Base-by-base conservation (phyloP, 2,797 vertebrate species). In the Galaxias olidus region DNA sequence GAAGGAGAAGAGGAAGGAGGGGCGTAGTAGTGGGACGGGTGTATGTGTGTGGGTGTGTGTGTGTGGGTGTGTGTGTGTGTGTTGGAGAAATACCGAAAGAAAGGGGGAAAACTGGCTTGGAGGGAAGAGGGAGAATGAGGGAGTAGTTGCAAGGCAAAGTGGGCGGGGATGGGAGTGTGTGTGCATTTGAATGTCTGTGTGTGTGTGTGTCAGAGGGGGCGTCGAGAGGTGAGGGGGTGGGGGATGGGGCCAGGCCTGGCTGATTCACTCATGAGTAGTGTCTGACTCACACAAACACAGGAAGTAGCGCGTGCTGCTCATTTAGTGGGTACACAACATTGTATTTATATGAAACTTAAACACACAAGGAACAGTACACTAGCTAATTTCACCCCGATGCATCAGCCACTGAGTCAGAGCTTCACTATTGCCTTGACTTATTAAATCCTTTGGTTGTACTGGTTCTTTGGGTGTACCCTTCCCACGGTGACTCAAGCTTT, bases 241-340 rank as follows among this genome's bases (percentile, higher is more conserved):
- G 80, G 78, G 76, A 77, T 74, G 81, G 76, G 79, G 73, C 52
- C 68, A 48, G 79, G 73, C 52, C 68, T 46, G 79, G 78, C 74
- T 84, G 82, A 88, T 79, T 90, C 82, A 89, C 83, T 89, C 72
- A 77, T 91, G 90, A 93, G 84, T 88, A 87, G 82, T 86, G 79
- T 85, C 74, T 93, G 91, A 93, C 79, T 94, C 92, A 93, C 85
- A 80, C 85, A 83, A 77, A 87, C 59, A 87, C 80, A 90, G 89
- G 89, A 91, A 90, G 85, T 54, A 72, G 79, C 76, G 63, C 76
- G 81, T 87, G 84, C 82, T 70, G 77, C 83, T 76, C 84, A 73
- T 89, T 88, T 81, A 76, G 78, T 74, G 84, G 75, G 72, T 72
- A 68, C 68, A 41, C 80, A 55, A n/a, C 77, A 30, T 76, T 5